These are phyloP conservation scores for Epirrhoe alternata DNA, from an alignment of 2,888 invertebrate species.

Conservation along the genomic window DNA sequence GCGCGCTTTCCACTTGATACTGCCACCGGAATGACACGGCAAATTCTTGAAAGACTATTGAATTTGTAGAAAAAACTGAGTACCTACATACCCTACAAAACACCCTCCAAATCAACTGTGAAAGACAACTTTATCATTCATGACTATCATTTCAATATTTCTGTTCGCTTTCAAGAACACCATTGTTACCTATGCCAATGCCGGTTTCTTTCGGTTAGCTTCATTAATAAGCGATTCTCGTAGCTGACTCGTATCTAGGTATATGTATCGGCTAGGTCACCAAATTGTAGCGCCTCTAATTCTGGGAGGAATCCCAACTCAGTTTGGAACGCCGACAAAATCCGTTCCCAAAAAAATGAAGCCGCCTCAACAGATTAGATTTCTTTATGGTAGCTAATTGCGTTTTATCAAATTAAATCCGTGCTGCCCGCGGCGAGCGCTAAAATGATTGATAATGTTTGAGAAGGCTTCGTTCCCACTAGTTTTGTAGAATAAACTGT, in stretches of 20 bases:
- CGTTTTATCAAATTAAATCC: conserved; percentile 84
- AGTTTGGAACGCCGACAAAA: conserved; percentile 69
- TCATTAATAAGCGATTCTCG: background rate
- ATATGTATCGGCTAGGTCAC: conserved; percentile 4
- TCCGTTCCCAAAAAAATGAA: conserved; percentile 71
- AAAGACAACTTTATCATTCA: conserved; percentile 19
- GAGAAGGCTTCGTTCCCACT: conserved; percentile 69
- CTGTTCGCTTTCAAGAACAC: background rate
- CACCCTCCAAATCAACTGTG: conserved; percentile 19
- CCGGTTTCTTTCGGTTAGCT: background rate
- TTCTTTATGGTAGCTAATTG: conserved; percentile 85
- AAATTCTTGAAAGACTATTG: conserved; percentile 58
- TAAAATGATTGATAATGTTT: conserved; percentile 82
- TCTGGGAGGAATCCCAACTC: conserved; percentile 49
- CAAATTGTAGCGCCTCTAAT: conserved; percentile 13
- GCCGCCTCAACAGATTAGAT: conserved; percentile 80
- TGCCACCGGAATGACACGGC: conserved; percentile 80
- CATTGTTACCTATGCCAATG: background rate
- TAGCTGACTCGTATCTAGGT: background rate
- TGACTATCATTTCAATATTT: conserved; percentile 1
- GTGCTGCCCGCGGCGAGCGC: conserved; percentile 59
- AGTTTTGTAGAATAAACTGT: conserved; percentile 84
- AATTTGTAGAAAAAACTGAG: conserved; percentile 44
- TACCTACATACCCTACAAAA: conserved; percentile 22
- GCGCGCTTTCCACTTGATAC: conserved; percentile 76